Conservation (phyloP, 2,797 vertebrate species). For the Sarcophilus harrisii region DNA sequence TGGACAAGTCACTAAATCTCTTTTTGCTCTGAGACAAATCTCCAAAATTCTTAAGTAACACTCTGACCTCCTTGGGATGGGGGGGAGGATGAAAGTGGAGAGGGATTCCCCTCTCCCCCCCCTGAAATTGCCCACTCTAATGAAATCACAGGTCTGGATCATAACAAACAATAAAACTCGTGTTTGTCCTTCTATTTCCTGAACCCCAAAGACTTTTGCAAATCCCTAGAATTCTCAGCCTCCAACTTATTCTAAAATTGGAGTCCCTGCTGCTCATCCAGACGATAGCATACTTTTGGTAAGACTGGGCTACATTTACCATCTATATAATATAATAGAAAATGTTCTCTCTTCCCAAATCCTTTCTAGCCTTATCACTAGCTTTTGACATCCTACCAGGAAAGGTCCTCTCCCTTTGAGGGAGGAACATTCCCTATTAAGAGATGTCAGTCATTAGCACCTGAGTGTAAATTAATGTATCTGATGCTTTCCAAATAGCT, state of each 20-base stretch:
- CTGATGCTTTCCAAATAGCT: slow-evolving; percentile 24
- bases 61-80: not conserved
- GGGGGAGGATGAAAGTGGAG: not conserved
- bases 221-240: slow-evolving; percentile 15
- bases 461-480: not conserved
- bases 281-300: slow-evolving; percentile 28
- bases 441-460: slow-evolving; percentile 15
- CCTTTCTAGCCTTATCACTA: slow-evolving; percentile 1
- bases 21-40: not conserved
- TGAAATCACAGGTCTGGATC: not conserved
- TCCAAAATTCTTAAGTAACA: not conserved
- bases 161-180: not conserved
- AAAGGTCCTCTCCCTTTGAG: not conserved
- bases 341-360: not conserved
- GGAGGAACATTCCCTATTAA: slow-evolving; percentile 1
- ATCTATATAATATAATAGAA: not conserved
- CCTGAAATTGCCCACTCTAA: not conserved
- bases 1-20: not conserved
- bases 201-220: not conserved
- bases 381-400: not conserved
- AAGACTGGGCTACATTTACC: not conserved
- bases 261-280: slow-evolving; percentile 27
- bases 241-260: slow-evolving; percentile 42
- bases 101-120: not conserved
- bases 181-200: not conserved